phyloP scores from a whole-genome alignment of 2,888 invertebrate species.

The Celastrina argiolus region DNA sequence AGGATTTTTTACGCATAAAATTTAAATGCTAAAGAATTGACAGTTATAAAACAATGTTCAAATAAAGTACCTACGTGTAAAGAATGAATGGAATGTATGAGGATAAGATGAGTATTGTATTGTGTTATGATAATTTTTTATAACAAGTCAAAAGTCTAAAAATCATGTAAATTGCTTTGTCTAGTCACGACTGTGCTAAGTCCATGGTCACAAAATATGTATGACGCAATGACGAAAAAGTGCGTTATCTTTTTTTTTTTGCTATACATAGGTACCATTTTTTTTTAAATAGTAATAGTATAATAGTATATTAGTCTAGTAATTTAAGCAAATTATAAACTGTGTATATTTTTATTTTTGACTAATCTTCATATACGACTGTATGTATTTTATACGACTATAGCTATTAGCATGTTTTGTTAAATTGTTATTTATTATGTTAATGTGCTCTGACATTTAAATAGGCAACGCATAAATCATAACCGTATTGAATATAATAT shows the following conservation, averaged over 20 bases:
- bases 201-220: neutral
- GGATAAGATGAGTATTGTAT: neutral
- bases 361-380: too few relatives aligned
- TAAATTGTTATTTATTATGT: too few relatives aligned
- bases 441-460: too few relatives aligned
- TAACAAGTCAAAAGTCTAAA: neutral
- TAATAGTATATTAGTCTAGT: too few relatives aligned
- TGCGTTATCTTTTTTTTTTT: neutral
- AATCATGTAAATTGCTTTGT: constrained; percentile 9
- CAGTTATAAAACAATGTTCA: constrained; percentile 13
- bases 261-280: neutral
- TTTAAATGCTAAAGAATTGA: neutral
- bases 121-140: neutral
- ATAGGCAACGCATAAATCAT: too few relatives aligned
- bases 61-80: neutral
- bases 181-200: constrained; percentile 1
- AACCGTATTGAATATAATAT: too few relatives aligned
- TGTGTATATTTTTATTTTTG: too few relatives aligned
- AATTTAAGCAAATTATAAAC: too few relatives aligned
- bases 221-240: neutral
- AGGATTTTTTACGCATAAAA: neutral
- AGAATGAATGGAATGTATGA: neutral
- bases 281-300: too few relatives aligned
- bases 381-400: too few relatives aligned
- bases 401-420: too few relatives aligned